Evolutionary conservation across 2,113 vertebrate species (phyloP), one percentile per base, ranked within the genome.

Genomic region (Castor canadensis): DNA sequence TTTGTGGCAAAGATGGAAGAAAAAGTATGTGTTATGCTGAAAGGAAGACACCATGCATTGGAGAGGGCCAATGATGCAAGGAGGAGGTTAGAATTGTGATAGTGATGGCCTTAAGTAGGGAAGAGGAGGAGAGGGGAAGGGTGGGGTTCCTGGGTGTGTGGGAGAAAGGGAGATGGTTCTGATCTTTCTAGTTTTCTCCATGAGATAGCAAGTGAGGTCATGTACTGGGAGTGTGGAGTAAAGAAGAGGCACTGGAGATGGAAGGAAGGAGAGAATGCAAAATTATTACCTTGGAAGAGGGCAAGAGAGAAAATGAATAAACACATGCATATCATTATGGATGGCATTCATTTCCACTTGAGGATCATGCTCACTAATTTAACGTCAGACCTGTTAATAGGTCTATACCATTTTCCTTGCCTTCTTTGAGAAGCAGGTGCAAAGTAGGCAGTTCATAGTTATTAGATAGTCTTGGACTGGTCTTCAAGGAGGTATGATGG

Each of bases 141-240:
- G 20, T 30, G 8, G 15, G 0, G 12, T 1, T 8, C 6, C 3
- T 15, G 56, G 2, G 64, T n/a, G 1, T 17, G 2, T 47, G 66
- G 5, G 24, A 47, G 10, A 1, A 0, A 20, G 24, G 17, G 35
- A 24, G 35, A 3, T 0, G 47, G 13, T 52, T 12, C 47, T 60
- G 17, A 35, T n/a, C 15, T 12, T 81, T 81, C 26, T 7, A 26
- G 26, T n/a, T 81, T 73, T 30, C 32, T 69, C 26, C 24, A 32
- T 30, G 40, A 89, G 73, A 47, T 45, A 71, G 24, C 38, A 62
- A 79, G 38, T 45, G 22, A 69, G 11, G 30, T 52, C 49, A 26
- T 35, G 40, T 38, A 2, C 3, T 9, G 26, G 24, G 24, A 66
- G 40, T 13, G 24, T 62, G 1, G 38, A 47, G 8, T 40, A 17